These are phyloP conservation scores for Spinibarbus caldwelli DNA, from an alignment of 2,797 vertebrate genomes.

Conservation along the genomic window DNA sequence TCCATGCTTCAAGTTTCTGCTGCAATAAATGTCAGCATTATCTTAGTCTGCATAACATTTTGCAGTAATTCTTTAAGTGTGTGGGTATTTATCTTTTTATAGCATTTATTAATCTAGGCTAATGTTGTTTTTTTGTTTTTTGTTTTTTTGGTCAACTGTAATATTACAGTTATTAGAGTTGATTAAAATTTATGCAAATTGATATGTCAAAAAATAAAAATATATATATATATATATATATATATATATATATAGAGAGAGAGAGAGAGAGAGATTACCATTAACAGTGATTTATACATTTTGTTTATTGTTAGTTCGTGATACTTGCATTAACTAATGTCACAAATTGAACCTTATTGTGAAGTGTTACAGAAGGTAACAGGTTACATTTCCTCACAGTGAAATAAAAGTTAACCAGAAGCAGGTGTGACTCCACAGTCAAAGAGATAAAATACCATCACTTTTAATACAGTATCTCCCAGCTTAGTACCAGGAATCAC, in stretches of 20 bases:
- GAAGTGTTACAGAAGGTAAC: conserved; percentile 5
- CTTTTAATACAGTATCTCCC: conserved; percentile 26
- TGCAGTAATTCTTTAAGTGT: neutral
- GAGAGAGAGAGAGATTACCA: too few relatives aligned
- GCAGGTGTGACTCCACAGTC: conserved; percentile 10
- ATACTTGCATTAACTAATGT: neutral
- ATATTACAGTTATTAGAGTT: neutral
- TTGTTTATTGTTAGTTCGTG: neutral
- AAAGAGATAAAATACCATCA: conserved; percentile 22
- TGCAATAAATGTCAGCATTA: neutral
- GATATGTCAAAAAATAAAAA: neutral
- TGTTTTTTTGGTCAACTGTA: neutral
- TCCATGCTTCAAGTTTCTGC: neutral
- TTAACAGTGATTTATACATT: neutral
- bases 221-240: too few relatives aligned
- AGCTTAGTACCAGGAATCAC: conserved; percentile 42
- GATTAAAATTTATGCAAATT: neutral
- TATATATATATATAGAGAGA: neutral
- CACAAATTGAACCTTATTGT: neutral
- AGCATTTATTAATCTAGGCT: neutral
- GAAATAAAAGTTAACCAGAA: conserved; percentile 1
- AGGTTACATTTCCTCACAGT: neutral
- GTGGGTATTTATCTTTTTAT: neutral
- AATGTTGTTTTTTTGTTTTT: neutral
- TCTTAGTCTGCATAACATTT: neutral